Base-by-base conservation (phyloP, 2,113 vertebrate species). In the Anguilla rostrata region DNA sequence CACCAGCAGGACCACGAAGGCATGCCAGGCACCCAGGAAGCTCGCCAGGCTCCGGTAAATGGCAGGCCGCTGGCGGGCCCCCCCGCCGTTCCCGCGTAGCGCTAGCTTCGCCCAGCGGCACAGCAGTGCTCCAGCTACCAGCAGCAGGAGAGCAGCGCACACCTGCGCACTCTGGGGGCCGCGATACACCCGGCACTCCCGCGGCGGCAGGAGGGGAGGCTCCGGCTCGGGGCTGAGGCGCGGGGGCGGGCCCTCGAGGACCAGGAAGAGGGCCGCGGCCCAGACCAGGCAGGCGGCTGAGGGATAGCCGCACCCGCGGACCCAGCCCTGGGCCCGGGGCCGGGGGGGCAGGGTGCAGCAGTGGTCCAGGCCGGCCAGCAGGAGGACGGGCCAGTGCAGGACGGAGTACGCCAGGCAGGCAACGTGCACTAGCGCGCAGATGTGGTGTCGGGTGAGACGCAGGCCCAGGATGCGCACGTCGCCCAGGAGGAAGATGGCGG, bases 401-500 rank as follows among this genome's bases (percentile, higher is more conserved):
- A 90, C 40, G 0, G 94, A 85, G 0, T 95, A 96, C 83, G 93
- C 89, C 2, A 94, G 90, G n/a, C 96, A 96, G 0, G 92, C 34
- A 57, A 97, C 92, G 91, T 98, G 96, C 41, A 94, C 93, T 82
- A 97, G 88, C 5, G 97, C 91, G 84, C 97, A 98, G 12, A 96
- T 89, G 40, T 98, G 96, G 80, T 97, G 96, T 39, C 46, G 91
- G 0, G 96, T 97, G 85, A 97, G 89, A 29, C 92, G 90, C 63
- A 95, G 3, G 0, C 95, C 96, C 81, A 94, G 89, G 83, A 97
- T 53, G 0, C 91, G 66, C 80, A 96, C 86, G 39, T 94, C 92
- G 79, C 92, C 93, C 2, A 95, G 92, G 82, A 85, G 90, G 85
- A 93, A 92, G 84, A 97, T 89, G 49, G 91, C 71, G 15, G 89